phyloP scores from a whole-genome alignment of 64 coral and sea anemone species.

The Montipora cactus region DNA sequence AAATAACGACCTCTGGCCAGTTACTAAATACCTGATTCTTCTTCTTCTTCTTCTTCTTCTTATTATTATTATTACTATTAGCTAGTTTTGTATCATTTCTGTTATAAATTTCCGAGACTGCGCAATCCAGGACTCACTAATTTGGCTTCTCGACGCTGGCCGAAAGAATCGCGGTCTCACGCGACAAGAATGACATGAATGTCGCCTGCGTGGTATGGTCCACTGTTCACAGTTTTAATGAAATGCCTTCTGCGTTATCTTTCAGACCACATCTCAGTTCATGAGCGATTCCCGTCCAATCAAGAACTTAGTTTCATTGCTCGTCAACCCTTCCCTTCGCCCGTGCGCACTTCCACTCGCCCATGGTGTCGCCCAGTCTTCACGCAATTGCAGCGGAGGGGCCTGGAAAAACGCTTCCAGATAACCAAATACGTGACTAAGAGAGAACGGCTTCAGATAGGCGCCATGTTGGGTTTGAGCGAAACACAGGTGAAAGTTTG shows the following conservation, averaged over 20 bases:
- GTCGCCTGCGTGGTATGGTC: no score
- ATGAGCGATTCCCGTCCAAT: neutral
- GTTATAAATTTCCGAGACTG: no score
- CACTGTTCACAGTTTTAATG: neutral
- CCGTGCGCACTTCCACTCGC: constrained; percentile 37
- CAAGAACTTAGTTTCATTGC: neutral
- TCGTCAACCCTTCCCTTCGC: constrained; percentile 22
- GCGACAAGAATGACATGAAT: no score
- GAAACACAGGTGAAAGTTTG: constrained; percentile 80
- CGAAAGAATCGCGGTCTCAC: no score
- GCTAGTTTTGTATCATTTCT: no score
- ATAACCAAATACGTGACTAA: constrained; percentile 72
- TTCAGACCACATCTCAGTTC: neutral
- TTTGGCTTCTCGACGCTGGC: no score
- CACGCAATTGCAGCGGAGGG: constrained; percentile 69
- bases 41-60: no score
- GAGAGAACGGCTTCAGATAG: constrained; percentile 65
- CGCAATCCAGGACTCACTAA: no score
- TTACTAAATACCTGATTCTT: no score
- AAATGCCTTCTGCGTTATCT: neutral
- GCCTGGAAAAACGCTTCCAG: constrained; percentile 74
- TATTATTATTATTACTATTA: no score
- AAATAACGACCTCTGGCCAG: no score
- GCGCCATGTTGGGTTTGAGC: constrained; percentile 69
- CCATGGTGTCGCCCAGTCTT: constrained; percentile 80